These are phyloP conservation scores for Nezara viridula DNA, from an alignment of 2,888 invertebrate genomes.

Conservation along the genomic window DNA sequence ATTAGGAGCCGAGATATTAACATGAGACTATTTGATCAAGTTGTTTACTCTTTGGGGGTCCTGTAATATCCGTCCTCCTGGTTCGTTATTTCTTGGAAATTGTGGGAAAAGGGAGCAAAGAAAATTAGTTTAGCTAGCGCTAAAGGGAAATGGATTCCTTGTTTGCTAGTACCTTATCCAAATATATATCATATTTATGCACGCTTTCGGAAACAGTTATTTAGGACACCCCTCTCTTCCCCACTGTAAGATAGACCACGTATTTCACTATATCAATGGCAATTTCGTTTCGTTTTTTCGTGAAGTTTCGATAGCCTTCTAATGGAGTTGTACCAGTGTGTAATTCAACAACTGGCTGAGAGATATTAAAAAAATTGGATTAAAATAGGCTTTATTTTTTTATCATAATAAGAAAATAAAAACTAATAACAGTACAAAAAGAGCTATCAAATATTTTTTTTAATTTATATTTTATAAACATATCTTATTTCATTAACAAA, in stretches of 20 bases:
- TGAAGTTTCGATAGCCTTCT: too few species aligned
- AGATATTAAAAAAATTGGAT: too few species aligned
- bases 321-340: too few species aligned
- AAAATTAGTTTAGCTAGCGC: background rate
- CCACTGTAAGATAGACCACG: background rate
- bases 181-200: background rate
- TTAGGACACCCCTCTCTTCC: background rate
- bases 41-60: background rate
- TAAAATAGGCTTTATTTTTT: too few species aligned
- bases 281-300: too few species aligned
- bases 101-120: background rate
- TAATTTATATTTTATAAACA: too few species aligned
- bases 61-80: background rate
- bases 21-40: background rate
- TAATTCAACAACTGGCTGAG: too few species aligned
- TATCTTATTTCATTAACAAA: too few species aligned
- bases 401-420: too few species aligned
- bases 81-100: slow-evolving; percentile 5
- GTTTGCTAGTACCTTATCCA: background rate
- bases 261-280: background rate
- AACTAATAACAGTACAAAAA: too few species aligned
- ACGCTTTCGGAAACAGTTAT: background rate
- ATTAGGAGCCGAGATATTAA: background rate
- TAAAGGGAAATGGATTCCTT: background rate
- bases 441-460: too few species aligned